Conservation (phyloP, 1,140 invertebrate genomes). For the Pseudachorutes palmiensis region DNA sequence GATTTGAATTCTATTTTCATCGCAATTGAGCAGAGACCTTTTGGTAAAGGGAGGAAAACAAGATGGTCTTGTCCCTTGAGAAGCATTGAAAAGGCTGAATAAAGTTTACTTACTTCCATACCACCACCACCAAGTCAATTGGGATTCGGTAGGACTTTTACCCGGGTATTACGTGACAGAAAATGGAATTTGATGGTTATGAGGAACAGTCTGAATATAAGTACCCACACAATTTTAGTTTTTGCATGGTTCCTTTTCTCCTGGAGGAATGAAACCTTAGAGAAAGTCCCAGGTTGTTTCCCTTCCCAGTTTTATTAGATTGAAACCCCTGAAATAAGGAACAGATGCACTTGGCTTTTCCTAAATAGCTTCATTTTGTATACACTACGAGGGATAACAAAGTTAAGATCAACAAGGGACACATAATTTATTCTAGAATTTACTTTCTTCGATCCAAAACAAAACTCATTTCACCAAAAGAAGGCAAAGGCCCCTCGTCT, state of each 20-base stretch:
- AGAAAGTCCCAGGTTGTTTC: background rate
- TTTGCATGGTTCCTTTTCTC: background rate
- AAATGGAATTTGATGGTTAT: constrained; percentile 13
- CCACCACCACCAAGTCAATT: background rate
- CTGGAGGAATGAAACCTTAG: background rate
- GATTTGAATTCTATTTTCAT: constrained; percentile 12
- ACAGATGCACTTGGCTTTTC: background rate
- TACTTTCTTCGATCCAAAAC: too few relatives aligned
- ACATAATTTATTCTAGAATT: background rate
- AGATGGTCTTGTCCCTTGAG: background rate
- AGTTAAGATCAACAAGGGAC: background rate
- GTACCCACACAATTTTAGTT: background rate
- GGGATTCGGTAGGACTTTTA: background rate
- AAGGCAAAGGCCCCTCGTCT: too few relatives aligned
- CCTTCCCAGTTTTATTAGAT: background rate
- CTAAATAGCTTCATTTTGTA: constrained; percentile 4
- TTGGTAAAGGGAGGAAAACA: background rate
- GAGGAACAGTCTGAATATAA: constrained; percentile 3
- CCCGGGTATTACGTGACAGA: constrained; percentile 3
- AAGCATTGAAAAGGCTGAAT: background rate
- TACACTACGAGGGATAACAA: too few relatives aligned
- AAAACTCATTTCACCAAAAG: too few relatives aligned
- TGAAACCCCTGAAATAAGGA: constrained; percentile 2
- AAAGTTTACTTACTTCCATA: background rate
- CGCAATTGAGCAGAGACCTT: background rate